These are phyloP conservation scores for Exocentrus adspersus DNA, from an alignment of 2,888 invertebrate genomes.

Conservation along the genomic window DNA sequence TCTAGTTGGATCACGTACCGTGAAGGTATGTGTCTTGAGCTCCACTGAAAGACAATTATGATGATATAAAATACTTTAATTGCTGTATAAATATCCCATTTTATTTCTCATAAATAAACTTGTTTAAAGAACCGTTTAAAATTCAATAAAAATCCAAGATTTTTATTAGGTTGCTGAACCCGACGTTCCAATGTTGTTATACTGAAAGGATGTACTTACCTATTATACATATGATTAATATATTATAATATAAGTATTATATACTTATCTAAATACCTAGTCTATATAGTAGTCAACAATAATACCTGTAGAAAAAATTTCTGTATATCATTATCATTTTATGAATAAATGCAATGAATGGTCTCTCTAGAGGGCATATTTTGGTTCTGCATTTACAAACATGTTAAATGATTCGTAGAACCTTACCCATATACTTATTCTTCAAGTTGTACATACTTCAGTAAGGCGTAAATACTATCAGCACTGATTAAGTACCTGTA, in stretches of 20 bases:
- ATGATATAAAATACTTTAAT: conserved; percentile 2
- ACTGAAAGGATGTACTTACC: no score
- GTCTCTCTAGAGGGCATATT: no score
- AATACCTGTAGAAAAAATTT: not conserved
- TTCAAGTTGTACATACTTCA: not conserved
- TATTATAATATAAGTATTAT: no score
- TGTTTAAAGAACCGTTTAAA: no score
- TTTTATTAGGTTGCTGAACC: not conserved
- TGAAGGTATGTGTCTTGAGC: not conserved
- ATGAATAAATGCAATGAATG: no score
- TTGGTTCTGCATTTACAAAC: no score
- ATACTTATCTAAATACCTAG: no score
- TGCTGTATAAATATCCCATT: not conserved
- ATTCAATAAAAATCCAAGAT: not conserved
- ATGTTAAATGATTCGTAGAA: no score
- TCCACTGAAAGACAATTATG: not conserved
- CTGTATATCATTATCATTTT: no score
- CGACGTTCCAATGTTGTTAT: no score
- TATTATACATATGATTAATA: no score
- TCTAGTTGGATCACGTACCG: conserved; percentile 6
- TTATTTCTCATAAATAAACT: not conserved
- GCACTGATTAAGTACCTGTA: not conserved
- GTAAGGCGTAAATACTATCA: not conserved
- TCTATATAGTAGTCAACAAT: not conserved
- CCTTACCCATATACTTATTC: no score